Evolutionary conservation across 2,888 invertebrate species (phyloP).

Genomic region (Cacoxenus indagator): DNA sequence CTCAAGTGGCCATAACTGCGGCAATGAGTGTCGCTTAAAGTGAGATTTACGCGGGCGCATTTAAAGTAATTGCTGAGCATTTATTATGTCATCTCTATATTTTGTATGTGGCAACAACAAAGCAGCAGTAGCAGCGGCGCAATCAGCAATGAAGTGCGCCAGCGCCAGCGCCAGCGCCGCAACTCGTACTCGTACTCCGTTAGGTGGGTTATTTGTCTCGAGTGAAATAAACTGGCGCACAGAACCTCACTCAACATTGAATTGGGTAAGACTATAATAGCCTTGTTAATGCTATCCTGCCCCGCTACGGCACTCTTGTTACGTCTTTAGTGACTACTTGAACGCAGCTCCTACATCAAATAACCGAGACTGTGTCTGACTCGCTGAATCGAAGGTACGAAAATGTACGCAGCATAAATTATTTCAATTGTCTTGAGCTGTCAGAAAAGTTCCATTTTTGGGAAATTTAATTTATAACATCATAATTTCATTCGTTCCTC

Average conservation of each 20-base stretch:
- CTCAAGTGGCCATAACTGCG: background rate
- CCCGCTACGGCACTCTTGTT: background rate
- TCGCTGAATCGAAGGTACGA: background rate
- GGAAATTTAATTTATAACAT: constrained; percentile 12
- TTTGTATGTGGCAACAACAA: too few species aligned
- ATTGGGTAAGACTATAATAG: background rate
- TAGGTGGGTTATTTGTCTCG: too few species aligned
- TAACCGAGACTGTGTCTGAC: background rate
- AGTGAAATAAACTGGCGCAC: background rate
- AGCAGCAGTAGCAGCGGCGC: background rate
- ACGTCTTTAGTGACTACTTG: background rate
- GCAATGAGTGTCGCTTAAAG: background rate
- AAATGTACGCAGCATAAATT: constrained; percentile 4
- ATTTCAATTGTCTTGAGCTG: constrained; percentile 13
- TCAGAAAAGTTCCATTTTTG: constrained; percentile 14
- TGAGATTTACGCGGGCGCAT: constrained; percentile 1
- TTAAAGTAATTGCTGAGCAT: constrained; percentile 6
- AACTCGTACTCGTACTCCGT: too few species aligned
- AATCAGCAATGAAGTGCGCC: too few species aligned
- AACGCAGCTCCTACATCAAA: background rate
- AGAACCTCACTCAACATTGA: constrained; percentile 1
- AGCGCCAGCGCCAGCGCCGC: too few species aligned
- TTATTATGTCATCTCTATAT: background rate
- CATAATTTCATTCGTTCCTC: background rate
- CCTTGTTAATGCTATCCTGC: background rate